Evolutionary conservation across 2,113 vertebrate genomes (phyloP), one percentile per base, ranked within the genome.

Genomic region (Ophiodon elongatus): DNA sequence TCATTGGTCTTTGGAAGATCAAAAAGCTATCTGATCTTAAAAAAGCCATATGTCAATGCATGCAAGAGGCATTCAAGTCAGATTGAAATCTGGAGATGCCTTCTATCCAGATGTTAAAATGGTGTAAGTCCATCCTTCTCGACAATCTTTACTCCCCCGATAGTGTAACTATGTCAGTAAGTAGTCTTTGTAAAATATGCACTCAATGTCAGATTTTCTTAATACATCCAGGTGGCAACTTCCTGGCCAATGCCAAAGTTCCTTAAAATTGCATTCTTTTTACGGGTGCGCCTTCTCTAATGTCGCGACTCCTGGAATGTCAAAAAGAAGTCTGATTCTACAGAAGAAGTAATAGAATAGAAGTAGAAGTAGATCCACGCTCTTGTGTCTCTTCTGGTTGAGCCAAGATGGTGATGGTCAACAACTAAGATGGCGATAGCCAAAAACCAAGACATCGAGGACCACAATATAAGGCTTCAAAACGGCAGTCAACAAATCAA

Each of bases 151-250:
- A 74, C 29, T 50, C 25, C 27, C 15, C 3, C 4, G 33, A 63
- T 1, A 23, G 19, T 45, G 57, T 73, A 62, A 74, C 72, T 62
- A 73, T 17, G 11, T 73, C 19, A 45, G 10, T 45, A 14, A 73
- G 27, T 4, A 45, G 56, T 41, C 52, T 19, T 15, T 41, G n/a
- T n/a, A 50, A 73, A 45, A 74, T 35, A 33, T 14, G 1, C 39
- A 41, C 69, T 72, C 10, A 21, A 15, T 31, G 71, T 47, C 57
- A 50, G 13, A 31, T 47, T 73, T 31, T 47, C 7, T n/a, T 15
- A 17, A 59, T 56, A 25, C 9, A 56, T n/a, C 8, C 23, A 47
- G 17, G 45, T 6, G 6, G 45, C 45, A 56, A 56, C 52, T 56
- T 56, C 23, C 23, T 56, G 52, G 52, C 47, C 17, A 50, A 21